These are phyloP conservation scores for Tachystola acroxantha DNA, from an alignment of 2,888 invertebrate genomes.

Conservation along the genomic window DNA sequence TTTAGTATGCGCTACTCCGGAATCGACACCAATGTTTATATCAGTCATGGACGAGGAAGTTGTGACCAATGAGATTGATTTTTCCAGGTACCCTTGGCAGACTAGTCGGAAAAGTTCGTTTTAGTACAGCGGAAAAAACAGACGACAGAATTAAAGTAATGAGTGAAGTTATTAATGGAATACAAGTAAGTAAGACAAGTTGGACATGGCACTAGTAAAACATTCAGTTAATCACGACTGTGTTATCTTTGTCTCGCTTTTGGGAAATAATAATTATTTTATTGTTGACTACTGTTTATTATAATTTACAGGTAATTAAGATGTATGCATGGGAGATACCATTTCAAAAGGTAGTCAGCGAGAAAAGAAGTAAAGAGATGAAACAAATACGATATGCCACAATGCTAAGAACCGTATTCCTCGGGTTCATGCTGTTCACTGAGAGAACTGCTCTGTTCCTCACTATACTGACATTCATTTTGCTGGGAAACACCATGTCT, in stretches of 20 bases:
- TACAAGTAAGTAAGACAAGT: constrained; percentile 88
- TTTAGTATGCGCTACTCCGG: too few species aligned
- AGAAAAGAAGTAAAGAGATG: constrained; percentile 80
- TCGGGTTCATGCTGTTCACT: constrained; percentile 89
- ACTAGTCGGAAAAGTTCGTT: constrained; percentile 78
- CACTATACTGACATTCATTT: constrained; percentile 83
- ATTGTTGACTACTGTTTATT: too few species aligned
- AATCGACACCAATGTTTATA: too few species aligned
- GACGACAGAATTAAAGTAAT: constrained; percentile 94
- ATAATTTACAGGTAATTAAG: constrained; percentile 89
- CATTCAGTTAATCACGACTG: too few species aligned
- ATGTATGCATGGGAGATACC: constrained; percentile 98
- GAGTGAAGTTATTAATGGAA: constrained; percentile 95
- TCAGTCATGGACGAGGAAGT: too few species aligned
- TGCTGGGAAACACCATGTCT: constrained; percentile 81
- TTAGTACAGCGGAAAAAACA: constrained; percentile 88
- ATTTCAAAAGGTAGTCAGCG: constrained; percentile 87
- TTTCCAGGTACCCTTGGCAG: constrained; percentile 74
- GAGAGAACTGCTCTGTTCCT: constrained; percentile 88
- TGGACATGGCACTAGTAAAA: too few species aligned
- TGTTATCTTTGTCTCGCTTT: too few species aligned
- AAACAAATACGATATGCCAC: constrained; percentile 79
- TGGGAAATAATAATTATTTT: too few species aligned
- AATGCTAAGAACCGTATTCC: constrained; percentile 81
- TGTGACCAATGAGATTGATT: too few species aligned